Evolutionary conservation across 2,888 invertebrate species (phyloP).

Genomic region (Lobophora halterata): DNA sequence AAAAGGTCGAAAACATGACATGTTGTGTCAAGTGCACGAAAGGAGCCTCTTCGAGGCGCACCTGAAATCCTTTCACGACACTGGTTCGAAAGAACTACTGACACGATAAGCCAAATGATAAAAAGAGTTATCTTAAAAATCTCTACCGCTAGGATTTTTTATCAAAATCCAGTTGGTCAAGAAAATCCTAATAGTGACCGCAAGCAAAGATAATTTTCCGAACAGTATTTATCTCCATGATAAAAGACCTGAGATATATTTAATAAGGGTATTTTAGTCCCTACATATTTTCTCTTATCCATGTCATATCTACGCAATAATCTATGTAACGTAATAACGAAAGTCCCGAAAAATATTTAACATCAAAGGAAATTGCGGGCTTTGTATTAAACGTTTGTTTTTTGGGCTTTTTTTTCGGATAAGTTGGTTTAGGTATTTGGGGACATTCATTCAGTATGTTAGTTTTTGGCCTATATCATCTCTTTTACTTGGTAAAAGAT

Average conservation of each 20-base stretch:
- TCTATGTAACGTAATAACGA: conserved; percentile 30
- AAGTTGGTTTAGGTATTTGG: conserved; percentile 11
- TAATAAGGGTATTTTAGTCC: conserved; percentile 30
- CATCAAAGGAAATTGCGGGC: conserved; percentile 24
- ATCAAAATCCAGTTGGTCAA: no score
- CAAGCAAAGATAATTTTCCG: conserved; percentile 11
- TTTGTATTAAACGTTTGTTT: conserved; percentile 21
- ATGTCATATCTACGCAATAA: conserved; percentile 33
- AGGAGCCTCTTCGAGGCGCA: no score
- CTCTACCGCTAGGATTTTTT: no score
- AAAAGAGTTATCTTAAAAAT: no score
- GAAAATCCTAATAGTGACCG: conserved; percentile 2
- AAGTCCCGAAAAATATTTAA: conserved; percentile 27
- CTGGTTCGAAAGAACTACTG: no score
- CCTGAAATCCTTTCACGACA: no score
- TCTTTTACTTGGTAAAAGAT: background rate
- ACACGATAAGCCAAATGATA: no score
- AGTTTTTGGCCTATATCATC: background rate
- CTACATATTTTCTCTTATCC: conserved; percentile 33
- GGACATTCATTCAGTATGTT: conserved; percentile 2
- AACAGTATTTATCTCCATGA: conserved; percentile 16
- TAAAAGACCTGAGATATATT: conserved; percentile 26
- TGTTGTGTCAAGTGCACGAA: no score
- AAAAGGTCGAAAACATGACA: no score
- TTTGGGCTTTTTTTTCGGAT: conserved; percentile 20